Base-by-base conservation (phyloP, 2,797 vertebrate genomes). In the Heteromormyrus szaboi region DNA sequence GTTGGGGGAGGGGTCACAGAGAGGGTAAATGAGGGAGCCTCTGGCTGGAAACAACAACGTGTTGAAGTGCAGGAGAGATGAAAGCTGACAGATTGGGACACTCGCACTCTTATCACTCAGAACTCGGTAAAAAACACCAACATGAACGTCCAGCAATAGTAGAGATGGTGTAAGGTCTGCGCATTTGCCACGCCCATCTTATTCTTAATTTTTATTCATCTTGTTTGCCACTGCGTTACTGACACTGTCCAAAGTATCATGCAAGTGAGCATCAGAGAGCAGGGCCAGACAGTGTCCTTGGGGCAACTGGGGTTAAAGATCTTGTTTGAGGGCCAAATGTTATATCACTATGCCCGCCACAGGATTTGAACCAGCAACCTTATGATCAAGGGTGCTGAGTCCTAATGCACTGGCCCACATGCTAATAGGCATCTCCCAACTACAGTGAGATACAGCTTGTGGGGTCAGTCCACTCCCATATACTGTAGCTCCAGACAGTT, bases 1-100 rank as follows among this genome's bases (percentile, higher is more conserved):
- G 48, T 84, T 72, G 62, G 51, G 62, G 85, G 65, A 44, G 62
- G 83, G 85, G 65, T 72, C 84, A 88, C 50, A 53, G 44, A 84
- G 59, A 59, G 88, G 81, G 59, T 41, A 85, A 89, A 65, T 29
- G 29, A 85, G 46, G 29, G 29, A 22, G 46, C 81, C 14, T 54
- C 79, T 65, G 54, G 88, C 81, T 51, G 81, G 17, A 46, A 59
- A 72, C 25, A 72, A 65, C 25, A 89, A 89, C 2, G 87, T 53
- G 65, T 11, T 25, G 84, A 72, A 88, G 72, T 25, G 37, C 8
- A 56, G 83, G 83, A 85, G 54, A 25, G 81, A 88, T 62, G 81
- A 51, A 59, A 56, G 46, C 37, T 51, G 81, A 65, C 79, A 88
- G 79, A 88, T 54, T 54, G 25, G 19, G 54, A 22, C 81, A 56